Evolutionary conservation across 2,888 invertebrate species (phyloP).

Genomic region (Cyaniris semiargus): DNA sequence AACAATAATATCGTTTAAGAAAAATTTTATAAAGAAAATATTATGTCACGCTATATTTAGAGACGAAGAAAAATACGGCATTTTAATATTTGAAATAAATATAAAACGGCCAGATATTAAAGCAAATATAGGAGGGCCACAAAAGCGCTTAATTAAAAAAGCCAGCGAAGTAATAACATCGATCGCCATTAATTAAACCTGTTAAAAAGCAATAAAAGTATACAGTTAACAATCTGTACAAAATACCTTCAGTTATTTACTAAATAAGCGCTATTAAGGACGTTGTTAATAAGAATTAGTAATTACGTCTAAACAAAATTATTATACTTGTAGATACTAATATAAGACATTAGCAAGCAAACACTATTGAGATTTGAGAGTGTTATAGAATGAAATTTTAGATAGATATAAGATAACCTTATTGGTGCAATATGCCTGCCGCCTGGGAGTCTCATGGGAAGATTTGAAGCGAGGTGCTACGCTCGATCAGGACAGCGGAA

Average conservation of each 20-base stretch:
- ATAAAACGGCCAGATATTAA: background rate
- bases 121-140: conserved; percentile 8
- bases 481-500: too few relatives aligned
- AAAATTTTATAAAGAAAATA: background rate
- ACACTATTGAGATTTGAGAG: too few relatives aligned
- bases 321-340: too few relatives aligned
- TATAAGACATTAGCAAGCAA: too few relatives aligned
- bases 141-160: conserved; percentile 11
- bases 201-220: conserved; percentile 5
- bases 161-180: conserved; percentile 5
- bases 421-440: too few relatives aligned
- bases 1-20: background rate
- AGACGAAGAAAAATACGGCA: background rate
- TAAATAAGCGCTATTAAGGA: background rate
- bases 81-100: conserved; percentile 12
- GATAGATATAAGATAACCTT: too few relatives aligned
- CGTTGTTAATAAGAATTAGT: background rate
- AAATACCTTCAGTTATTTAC: background rate
- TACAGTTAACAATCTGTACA: background rate
- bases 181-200: conserved; percentile 10
- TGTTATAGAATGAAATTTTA: too few relatives aligned
- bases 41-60: background rate
- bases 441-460: too few relatives aligned
- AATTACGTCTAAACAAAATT: background rate
- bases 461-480: too few relatives aligned